Evolutionary conservation across 2,113 vertebrate genomes (phyloP).

Genomic region (Scomber scombrus): DNA sequence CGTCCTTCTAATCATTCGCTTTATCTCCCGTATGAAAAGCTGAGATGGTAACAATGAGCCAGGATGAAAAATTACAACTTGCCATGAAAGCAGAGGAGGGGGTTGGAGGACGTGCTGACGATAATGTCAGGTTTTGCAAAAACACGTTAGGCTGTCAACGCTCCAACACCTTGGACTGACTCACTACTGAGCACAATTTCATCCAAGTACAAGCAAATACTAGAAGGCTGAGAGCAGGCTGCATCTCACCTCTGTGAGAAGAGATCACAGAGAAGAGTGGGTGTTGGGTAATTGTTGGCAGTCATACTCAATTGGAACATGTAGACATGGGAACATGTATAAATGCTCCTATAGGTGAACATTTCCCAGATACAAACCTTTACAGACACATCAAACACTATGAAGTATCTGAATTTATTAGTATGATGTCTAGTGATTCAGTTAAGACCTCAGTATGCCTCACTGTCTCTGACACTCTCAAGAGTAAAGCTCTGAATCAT

Average conservation of each 20-base stretch:
- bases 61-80: slow-evolving; percentile 24
- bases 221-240: slow-evolving; percentile 24
- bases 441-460: slow-evolving; percentile 13
- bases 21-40: slow-evolving; percentile 17
- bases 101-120: slow-evolving; percentile 17
- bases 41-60: slow-evolving; percentile 2
- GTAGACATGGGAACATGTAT: slow-evolving; percentile 6
- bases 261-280: slow-evolving; percentile 42
- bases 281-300: slow-evolving; percentile 24
- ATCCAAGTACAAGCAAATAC: slow-evolving; percentile 28
- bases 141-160: slow-evolving; percentile 61
- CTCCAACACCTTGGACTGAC: slow-evolving; percentile 55
- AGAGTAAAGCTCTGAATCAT: slow-evolving; percentile 35
- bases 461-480: slow-evolving; percentile 18
- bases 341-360: neutral
- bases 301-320: slow-evolving; percentile 4
- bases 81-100: slow-evolving; percentile 32
- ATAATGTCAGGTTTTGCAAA: slow-evolving; percentile 62
- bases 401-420: slow-evolving; percentile 12
- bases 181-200: slow-evolving; percentile 45
- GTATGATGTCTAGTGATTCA: slow-evolving; percentile 24
- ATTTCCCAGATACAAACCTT: slow-evolving; percentile 9
- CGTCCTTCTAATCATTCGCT: slow-evolving; percentile 8
- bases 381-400: neutral
- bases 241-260: slow-evolving; percentile 49